Base-by-base conservation (phyloP, 2,113 vertebrate genomes). In the Dissostichus mawsoni region DNA sequence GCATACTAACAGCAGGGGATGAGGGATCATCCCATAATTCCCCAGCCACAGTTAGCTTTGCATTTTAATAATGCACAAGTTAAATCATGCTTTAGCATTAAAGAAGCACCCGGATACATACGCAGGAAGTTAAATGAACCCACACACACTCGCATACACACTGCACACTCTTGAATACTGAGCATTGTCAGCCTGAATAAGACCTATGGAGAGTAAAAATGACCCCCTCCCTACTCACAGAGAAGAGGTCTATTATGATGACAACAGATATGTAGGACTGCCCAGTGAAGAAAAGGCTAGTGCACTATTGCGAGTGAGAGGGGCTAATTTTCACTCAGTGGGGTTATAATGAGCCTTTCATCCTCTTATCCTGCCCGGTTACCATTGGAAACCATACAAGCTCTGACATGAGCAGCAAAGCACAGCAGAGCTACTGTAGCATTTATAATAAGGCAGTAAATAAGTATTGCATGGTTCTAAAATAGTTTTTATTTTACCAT, bases 331-430 rank as follows among this genome's bases (percentile, higher is more conserved):
- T 90, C 85, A 90, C 84, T 93, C 84, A 88, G 86, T 87, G 76
- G 78, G 76, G 77, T 90, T 81, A 90, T 91, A 91, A 94, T 91
- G 89, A 93, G 83, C 86, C 86, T 89, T 87, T 90, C 76, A 90
- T 90, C 81, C 82, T 90, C 81, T 85, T 77, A 89, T 86, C 56
- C 85, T 74, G 80, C 76, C 72, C 14, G 2, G 88, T 90, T 89
- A 83, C 88, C 80, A 83, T 51, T 88, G 87, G 80, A 83, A 89
- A 93, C 86, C 80, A 80, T 76, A 84, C 55, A 55, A 66, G 80
- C 81, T 81, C 78, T 87, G 86, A 86, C 82, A 86, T 20, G 25
- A 77, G 57, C 75, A 74, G 33, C 64, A 61, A 67, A 78, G 69
- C 75, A 74, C 47, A 78, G 81, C 51, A 76, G 68, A 86, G 68